Conservation (phyloP, 2,113 vertebrate genomes). For the Machaerirhynchus nigripectus region DNA sequence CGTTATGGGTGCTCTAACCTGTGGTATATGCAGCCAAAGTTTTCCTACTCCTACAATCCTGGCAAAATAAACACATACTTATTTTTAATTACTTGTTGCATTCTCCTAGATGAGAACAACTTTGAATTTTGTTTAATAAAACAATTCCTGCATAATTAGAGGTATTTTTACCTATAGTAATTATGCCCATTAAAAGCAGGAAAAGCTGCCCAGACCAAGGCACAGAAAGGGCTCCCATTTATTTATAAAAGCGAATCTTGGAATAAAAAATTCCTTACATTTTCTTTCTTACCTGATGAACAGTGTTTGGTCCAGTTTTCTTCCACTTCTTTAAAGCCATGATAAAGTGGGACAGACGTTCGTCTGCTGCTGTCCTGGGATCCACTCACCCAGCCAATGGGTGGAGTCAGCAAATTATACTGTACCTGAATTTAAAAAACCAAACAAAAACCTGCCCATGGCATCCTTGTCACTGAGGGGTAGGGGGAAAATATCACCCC, state of each 20-base stretch:
- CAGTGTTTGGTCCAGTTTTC: slow-evolving; percentile 98
- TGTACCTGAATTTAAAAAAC: slow-evolving; percentile 79
- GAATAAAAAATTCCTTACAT: neutral
- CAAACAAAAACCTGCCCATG: neutral
- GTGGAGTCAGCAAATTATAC: slow-evolving; percentile 92
- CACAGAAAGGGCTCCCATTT: neutral
- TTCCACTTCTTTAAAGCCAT: slow-evolving; percentile 97
- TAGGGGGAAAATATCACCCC: neutral
- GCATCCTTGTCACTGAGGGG: neutral
- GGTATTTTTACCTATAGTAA: neutral
- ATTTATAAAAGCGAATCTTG: neutral
- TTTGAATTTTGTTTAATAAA: neutral
- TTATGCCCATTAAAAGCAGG: neutral
- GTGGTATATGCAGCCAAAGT: neutral
- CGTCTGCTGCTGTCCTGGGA: slow-evolving; percentile 83
- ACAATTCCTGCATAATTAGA: neutral
- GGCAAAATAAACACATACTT: neutral
- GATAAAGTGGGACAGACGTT: slow-evolving; percentile 81
- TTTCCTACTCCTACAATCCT: neutral
- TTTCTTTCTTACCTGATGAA: slow-evolving; percentile 79
- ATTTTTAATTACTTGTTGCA: neutral
- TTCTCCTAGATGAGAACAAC: neutral
- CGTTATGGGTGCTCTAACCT: accelerated
- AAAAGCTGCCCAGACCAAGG: neutral
- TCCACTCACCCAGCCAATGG: slow-evolving; percentile 79